Evolutionary conservation across 2,888 invertebrate genomes (phyloP), one percentile per base, ranked within the genome.

Genomic region (Yponomeuta plumbellus): DNA sequence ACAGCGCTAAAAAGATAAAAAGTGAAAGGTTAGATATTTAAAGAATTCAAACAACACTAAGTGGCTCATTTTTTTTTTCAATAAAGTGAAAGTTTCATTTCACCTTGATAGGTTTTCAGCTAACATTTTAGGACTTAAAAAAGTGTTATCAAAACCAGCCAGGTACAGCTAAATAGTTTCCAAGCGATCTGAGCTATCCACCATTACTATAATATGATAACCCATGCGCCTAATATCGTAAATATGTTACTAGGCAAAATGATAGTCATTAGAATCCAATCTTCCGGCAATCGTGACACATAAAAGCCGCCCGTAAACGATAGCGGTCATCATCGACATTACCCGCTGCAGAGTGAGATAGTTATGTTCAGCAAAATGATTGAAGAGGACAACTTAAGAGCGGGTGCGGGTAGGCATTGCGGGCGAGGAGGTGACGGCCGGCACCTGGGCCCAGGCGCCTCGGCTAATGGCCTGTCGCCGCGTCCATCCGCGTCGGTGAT

Each of bases 401-500:
- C 26, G 76, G 72, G 74, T 75, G 70, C 69, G 69, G 72, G 70
- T 68, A 67, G 44, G 40, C 63, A n/a, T 20, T 61, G 67, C 67
- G 63, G 68, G 68, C 66, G 62, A 66, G 68, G 62, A 66, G 68
- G 64, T 70, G 72, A 67, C 69, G 67, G 68, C 67, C 71, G 77
- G 77, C 84, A 86, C 85, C 87, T 85, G 87, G 78, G 82, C 78
- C 77, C 75, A 76, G 76, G 75, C 80, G 76, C 76, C 64, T 64
- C 74, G 79, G 80, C 88, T 89, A 89, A 90, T 89, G 89, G 88
- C 81, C 84, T 89, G 88, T 88, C 88, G 81, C 77, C 56, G 77
- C 83, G 86, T 86, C 85, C 86, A 84, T 86, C 85, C 84, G 79
- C 79, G 76, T 71, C 79, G 69, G 84, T 89, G 89, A 89, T 89